Base-by-base conservation (phyloP, 2,888 invertebrate genomes). In the Eilema depressum region DNA sequence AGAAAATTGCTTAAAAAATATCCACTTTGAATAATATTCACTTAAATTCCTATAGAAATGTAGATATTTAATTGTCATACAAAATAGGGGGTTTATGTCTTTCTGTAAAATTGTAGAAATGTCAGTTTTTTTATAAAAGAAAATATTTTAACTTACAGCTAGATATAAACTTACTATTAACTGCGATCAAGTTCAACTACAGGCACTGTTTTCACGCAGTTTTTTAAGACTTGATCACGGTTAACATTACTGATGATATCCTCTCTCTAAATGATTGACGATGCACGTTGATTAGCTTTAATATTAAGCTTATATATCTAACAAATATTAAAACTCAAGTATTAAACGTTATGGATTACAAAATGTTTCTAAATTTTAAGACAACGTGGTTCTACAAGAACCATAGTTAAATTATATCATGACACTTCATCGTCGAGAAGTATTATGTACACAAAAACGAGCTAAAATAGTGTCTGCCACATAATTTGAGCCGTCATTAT, bases 301-400 rank as follows among this genome's bases (percentile, higher is more conserved):
- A 5, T 53, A 53, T 53, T 47, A 53, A 53, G 8, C n/a, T 53
- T 53, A n/a, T n/a, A 53, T 17, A 10, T 10, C 20, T 47, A 47
- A 17, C 8, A 5, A n/a, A 53, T n/a, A n/a, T 53, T n/a, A 47
- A 41, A 47, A 47, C 47, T 47, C 20, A 20, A 17, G 41, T 41
- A 41, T 20, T 47, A 53, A 53, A 53, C n/a, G 53, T 53, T 53
- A 53, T 53, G n/a, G n/a, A 53, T n/a, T 10, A 53, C 53, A n/a
- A 53, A 53, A 53, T 8, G 53, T 53, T 53, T 53, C 17, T n/a
- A 20, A 53, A 47, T n/a, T n/a, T 47, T 20, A 47, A 47, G 5
- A 53, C 53, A n/a, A n/a, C 53, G n/a, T 53, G n/a, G 53, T 53
- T 53, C 53, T 53, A 53, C 53, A 53, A 53, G 53, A 53, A 53